Conservation (phyloP, 2,113 vertebrate species). For the Ctenomys sociabilis region DNA sequence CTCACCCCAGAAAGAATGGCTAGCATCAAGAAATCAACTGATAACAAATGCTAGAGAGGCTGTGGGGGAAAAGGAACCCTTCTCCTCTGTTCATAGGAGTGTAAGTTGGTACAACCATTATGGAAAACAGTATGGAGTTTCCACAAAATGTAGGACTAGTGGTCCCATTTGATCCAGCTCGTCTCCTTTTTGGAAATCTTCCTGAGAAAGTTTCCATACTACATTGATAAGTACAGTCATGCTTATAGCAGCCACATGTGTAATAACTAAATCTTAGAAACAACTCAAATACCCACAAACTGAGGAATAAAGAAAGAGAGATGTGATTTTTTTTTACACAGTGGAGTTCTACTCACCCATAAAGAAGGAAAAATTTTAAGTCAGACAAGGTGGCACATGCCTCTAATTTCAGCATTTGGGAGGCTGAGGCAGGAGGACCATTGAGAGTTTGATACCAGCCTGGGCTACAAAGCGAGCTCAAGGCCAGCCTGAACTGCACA, state of each 20-base stretch:
- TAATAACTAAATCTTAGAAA: not conserved
- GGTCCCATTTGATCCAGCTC: not conserved
- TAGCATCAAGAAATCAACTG: no score
- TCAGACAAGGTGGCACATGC: no score
- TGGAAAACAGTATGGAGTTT: not conserved
- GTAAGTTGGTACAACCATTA: not conserved
- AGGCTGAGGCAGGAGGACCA: no score
- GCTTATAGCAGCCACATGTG: not conserved
- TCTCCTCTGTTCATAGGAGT: not conserved
- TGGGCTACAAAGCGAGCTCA: no score
- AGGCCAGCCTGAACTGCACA: no score
- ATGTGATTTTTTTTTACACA: not conserved
- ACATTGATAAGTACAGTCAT: not conserved
- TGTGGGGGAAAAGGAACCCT: no score
- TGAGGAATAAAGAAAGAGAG: not conserved
- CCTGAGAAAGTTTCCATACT: not conserved
- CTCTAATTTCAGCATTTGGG: no score
- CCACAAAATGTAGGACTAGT: not conserved
- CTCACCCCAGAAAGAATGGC: no score
- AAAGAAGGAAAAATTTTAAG: not conserved
- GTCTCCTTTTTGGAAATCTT: not conserved
- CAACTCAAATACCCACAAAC: not conserved
- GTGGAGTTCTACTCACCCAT: not conserved
- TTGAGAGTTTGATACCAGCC: no score
- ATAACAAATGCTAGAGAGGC: not conserved